Evolutionary conservation across 2,113 vertebrate genomes (phyloP).

Genomic region (Benitochromis conjunctus): DNA sequence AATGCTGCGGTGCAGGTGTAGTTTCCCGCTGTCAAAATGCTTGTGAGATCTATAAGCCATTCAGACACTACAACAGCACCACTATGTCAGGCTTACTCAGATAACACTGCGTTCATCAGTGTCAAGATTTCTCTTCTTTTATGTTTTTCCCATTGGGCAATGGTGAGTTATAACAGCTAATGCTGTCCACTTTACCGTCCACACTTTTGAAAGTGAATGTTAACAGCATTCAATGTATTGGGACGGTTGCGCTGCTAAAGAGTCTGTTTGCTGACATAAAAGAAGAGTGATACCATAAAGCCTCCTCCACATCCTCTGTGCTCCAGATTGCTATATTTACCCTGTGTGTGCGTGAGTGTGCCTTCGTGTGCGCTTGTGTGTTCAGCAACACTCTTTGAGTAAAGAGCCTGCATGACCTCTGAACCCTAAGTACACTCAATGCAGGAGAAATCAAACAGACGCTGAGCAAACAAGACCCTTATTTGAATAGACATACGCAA

Average conservation of each 20-base stretch:
- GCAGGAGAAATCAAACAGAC: constrained; percentile 71
- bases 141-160: neutral
- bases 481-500: constrained; percentile 66
- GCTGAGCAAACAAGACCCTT: constrained; percentile 67
- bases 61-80: constrained; percentile 26
- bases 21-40: constrained; percentile 75
- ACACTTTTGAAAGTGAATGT: neutral
- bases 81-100: constrained; percentile 12
- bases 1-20: constrained; percentile 73
- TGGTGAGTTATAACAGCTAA: neutral
- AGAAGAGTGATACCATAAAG: constrained; percentile 62
- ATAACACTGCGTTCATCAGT: neutral
- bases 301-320: constrained; percentile 58
- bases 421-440: constrained; percentile 68
- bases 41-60: constrained; percentile 52
- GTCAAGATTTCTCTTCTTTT: neutral
- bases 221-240: constrained; percentile 53
- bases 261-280: constrained; percentile 68
- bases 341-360: constrained; percentile 37
- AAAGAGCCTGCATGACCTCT: constrained; percentile 72
- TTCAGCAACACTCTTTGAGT: constrained; percentile 67
- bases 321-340: constrained; percentile 74
- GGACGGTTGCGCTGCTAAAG: constrained; percentile 44
- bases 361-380: constrained; percentile 65
- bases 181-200: neutral